A percentile compares a stretch with the other conserved stretches of the same genome.
phyloP scores from a whole-genome alignment of 2,113 vertebrate species.

The Tychaedon coryphoeus region DNA sequence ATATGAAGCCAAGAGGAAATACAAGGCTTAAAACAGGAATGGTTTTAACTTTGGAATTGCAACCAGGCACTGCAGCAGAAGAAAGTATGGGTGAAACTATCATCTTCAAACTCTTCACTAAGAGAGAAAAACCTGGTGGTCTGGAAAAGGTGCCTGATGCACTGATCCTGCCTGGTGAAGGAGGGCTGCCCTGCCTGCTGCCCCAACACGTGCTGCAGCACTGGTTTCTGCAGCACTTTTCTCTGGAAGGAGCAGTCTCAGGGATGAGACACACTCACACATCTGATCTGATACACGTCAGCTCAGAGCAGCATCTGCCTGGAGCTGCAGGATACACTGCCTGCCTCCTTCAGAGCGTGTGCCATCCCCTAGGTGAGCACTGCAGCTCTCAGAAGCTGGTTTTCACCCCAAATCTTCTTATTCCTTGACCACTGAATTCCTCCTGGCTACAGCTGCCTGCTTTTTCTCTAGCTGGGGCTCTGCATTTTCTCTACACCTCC shows the following conservation, averaged over 20 bases:
- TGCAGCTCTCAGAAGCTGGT: background rate
- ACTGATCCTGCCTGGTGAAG: background rate
- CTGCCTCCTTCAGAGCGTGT: background rate
- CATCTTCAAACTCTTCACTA: background rate
- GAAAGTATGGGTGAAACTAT: background rate
- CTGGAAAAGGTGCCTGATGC: background rate
- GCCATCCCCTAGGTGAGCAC: background rate
- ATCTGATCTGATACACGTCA: background rate
- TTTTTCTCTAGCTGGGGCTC: background rate
- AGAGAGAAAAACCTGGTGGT: background rate
- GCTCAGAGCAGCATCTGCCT: background rate
- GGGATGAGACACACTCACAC: constrained; percentile 8
- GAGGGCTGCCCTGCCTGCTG: background rate
- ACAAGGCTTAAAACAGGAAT: background rate
- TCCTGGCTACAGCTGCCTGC: background rate
- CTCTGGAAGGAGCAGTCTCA: background rate
- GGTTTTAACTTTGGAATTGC: background rate
- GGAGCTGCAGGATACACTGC: background rate
- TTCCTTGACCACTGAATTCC: background rate
- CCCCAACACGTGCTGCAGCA: background rate
- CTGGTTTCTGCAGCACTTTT: background rate
- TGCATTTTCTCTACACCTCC: background rate
- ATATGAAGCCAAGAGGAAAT: constrained; percentile 20
- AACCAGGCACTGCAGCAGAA: background rate
- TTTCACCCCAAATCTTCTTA: background rate